Evolutionary conservation across 2,888 invertebrate genomes (phyloP), one percentile per base, ranked within the genome.

Genomic region (Notodonta ziczac): DNA sequence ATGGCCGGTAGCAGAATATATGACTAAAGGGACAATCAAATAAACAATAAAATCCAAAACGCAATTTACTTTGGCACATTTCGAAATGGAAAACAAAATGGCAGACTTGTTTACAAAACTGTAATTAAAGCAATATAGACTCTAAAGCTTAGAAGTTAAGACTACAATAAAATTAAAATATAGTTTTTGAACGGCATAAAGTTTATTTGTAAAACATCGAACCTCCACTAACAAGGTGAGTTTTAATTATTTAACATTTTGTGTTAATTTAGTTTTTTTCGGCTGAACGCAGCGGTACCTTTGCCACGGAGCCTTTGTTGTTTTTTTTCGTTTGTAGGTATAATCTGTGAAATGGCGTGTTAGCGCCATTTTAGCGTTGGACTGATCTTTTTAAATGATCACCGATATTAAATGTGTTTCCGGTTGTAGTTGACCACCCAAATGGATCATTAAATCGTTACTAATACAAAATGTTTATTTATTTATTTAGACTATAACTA

Each of bases 331-430:
- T 85, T 80, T 74, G 70, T 84, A 88, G 87, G 90, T 90, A 74
- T 90, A 89, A 91, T 91, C 90, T 91, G 91, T 91, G 87, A 91
- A 91, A 91, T 90, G 90, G 87, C 83, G 86, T 90, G 89, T 91
- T 91, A 91, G 88, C 91, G 90, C 91, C 90, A 82, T 78, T 80
- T 77, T 76, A 78, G 70, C 56, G 24, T 57, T 63, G 69, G 75
- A 68, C 73, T 84, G 86, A 84, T 85, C 82, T 82, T 83, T 88
- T 88, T 82, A 85, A 89, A 87, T 88, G 82, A 85, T 85, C 78
- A 85, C 88, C 84, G 82, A 86, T 88, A 83, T 89, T 82, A 78
- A 75, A 69, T 71, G 73, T 61, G 82, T 91, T 90, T 91, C 91
- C 91, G 91, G 85, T 86, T 73, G 60, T 16, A 51, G 69, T 72